A percentile compares a stretch with the other conserved stretches of the same genome.
These are phyloP conservation scores for Rhinatrema bivittatum DNA, from an alignment of 2,797 vertebrate genomes.

Conservation along the genomic window DNA sequence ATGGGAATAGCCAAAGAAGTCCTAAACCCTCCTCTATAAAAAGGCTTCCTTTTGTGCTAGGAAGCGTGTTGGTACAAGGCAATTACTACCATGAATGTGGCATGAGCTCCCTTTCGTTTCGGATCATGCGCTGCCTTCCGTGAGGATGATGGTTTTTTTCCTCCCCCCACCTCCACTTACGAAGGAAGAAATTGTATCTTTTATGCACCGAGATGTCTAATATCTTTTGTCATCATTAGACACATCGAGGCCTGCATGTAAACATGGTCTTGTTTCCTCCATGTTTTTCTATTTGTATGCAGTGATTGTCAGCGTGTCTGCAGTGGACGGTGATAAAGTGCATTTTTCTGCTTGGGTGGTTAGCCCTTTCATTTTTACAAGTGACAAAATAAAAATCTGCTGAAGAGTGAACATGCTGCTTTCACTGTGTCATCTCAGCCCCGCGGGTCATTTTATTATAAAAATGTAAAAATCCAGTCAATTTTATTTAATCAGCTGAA, in stretches of 20 bases:
- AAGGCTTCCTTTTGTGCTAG: no score
- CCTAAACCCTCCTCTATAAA: no score
- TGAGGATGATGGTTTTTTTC: no score
- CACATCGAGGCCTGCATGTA: constrained; percentile 53
- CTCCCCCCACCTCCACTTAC: no score
- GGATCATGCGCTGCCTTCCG: no score
- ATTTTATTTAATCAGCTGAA: constrained; percentile 97
- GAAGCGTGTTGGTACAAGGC: no score
- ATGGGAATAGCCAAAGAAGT: no score
- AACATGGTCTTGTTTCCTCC: constrained; percentile 49
- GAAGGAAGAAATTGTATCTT: no score
- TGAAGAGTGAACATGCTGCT: constrained; percentile 73
- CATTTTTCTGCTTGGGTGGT: constrained; percentile 87
- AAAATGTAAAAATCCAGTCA: constrained; percentile 92
- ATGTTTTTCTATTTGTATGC: constrained; percentile 61
- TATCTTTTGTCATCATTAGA: constrained; percentile 50
- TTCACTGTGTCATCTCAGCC: constrained; percentile 75
- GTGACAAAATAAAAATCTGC: constrained; percentile 76
- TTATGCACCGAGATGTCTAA: constrained; percentile 29
- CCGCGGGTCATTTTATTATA: constrained; percentile 87
- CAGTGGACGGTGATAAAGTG: constrained; percentile 75
- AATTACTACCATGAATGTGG: no score
- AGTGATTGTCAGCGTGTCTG: constrained; percentile 61
- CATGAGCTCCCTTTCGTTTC: no score
- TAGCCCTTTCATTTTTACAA: constrained; percentile 76